Conservation (phyloP, 2,113 vertebrate species). For the Clupea harengus region DNA sequence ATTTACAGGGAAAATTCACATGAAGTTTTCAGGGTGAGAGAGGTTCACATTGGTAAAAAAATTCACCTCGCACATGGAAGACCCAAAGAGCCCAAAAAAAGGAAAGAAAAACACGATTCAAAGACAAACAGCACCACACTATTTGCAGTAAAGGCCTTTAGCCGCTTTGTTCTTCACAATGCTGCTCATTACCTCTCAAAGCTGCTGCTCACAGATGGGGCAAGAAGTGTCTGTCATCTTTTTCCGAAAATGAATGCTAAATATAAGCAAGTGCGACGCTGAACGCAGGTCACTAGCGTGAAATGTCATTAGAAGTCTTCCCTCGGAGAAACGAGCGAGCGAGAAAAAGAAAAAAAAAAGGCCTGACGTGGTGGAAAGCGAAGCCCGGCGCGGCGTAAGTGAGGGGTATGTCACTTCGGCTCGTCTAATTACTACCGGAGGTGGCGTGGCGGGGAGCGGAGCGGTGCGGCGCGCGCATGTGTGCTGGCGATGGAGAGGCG, state of each 20-base stretch:
- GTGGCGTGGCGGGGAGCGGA: constrained; percentile 34
- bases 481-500: constrained; percentile 40
- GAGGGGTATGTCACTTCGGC: constrained; percentile 45
- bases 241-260: constrained; percentile 21
- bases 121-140: constrained; percentile 12
- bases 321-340: not conserved
- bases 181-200: constrained; percentile 33
- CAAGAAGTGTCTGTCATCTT: not conserved
- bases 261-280: constrained; percentile 17
- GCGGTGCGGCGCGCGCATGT: not conserved
- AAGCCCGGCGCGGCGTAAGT: constrained; percentile 35
- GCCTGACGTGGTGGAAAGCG: constrained; percentile 25
- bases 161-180: not conserved
- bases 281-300: constrained; percentile 25
- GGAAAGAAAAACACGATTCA: not conserved
- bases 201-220: constrained; percentile 13
- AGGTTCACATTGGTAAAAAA: constrained; percentile 48
- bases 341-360: constrained; percentile 22
- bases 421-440: constrained; percentile 45
- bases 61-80: not conserved
- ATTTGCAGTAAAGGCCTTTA: not conserved
- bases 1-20: constrained; percentile 52
- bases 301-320: constrained; percentile 40
- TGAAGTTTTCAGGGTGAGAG: constrained; percentile 60
- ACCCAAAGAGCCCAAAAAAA: not conserved